These are phyloP conservation scores for Chlorops oryzae DNA, from an alignment of 1,140 invertebrate genomes.

Conservation along the genomic window DNA sequence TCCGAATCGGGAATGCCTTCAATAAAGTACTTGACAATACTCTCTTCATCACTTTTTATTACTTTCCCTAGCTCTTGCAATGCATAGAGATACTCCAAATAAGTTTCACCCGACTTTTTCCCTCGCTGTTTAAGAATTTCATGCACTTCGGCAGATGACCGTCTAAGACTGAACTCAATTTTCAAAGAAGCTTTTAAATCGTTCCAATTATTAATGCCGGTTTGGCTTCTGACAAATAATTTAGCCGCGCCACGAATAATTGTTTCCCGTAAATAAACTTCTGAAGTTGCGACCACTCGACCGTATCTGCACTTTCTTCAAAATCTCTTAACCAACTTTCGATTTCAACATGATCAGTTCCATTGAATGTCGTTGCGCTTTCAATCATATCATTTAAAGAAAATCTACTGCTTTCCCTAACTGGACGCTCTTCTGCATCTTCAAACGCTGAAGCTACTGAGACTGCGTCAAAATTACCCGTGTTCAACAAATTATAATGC, in stretches of 20 bases:
- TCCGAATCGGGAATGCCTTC: too few relatives aligned
- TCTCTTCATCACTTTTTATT: not conserved
- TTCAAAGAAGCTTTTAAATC: not conserved
- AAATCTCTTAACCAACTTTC: too few relatives aligned
- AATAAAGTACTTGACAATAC: too few relatives aligned
- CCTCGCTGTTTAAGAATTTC: not conserved
- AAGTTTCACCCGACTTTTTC: not conserved
- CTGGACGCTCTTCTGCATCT: too few relatives aligned
- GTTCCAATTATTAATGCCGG: not conserved
- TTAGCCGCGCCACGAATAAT: not conserved
- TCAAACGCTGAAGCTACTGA: too few relatives aligned
- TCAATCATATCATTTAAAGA: too few relatives aligned
- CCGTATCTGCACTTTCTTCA: too few relatives aligned
- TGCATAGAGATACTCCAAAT: not conserved
- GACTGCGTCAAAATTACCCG: too few relatives aligned
- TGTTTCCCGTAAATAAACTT: not conserved
- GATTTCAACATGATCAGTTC: too few relatives aligned
- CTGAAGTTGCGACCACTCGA: not conserved
- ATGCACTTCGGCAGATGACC: not conserved
- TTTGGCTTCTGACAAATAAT: not conserved
- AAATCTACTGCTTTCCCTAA: too few relatives aligned
- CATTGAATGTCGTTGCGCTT: too few relatives aligned
- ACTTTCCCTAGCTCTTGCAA: not conserved
- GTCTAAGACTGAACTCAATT: not conserved
- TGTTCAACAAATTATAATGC: too few relatives aligned